phyloP scores from a whole-genome alignment of 2,888 invertebrate species.

The Nudaria mundana region DNA sequence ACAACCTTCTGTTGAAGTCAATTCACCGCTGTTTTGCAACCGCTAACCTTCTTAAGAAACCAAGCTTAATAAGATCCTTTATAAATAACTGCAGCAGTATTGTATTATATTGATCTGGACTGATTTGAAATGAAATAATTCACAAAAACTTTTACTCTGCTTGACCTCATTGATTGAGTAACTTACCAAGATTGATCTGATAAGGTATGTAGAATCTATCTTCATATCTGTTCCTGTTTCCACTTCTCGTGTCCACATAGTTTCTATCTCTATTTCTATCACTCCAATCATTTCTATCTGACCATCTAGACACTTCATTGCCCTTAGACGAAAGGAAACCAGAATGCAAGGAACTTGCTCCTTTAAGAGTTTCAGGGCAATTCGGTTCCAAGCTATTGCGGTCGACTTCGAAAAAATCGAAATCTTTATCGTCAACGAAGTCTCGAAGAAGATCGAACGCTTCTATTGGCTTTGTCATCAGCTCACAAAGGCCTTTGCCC shows the following conservation, averaged over 20 bases:
- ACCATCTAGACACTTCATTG: conserved; percentile 44
- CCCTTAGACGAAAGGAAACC: conserved; percentile 67
- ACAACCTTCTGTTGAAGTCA: too few species aligned
- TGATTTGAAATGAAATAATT: neutral
- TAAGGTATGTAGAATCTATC: conserved; percentile 78
- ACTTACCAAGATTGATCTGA: conserved; percentile 67
- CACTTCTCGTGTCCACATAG: conserved; percentile 40
- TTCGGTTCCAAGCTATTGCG: conserved; percentile 84
- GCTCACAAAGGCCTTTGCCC: conserved; percentile 88
- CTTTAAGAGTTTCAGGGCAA: conserved; percentile 70
- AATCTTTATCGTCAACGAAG: conserved; percentile 85
- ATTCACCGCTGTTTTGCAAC: too few species aligned
- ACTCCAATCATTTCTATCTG: conserved; percentile 51
- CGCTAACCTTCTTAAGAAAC: too few species aligned
- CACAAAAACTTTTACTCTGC: too few species aligned
- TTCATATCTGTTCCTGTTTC: conserved; percentile 51
- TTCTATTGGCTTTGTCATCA: conserved; percentile 86
- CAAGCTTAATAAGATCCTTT: too few species aligned
- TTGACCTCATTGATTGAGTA: conserved; percentile 5
- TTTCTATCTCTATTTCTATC: conserved; percentile 41
- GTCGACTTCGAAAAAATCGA: conserved; percentile 90
- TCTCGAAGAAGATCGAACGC: conserved; percentile 83
- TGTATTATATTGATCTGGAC: neutral
- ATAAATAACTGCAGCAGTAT: too few species aligned
- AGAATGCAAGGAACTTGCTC: conserved; percentile 67